Evolutionary conservation across 2,888 invertebrate genomes (phyloP).

Genomic region (Andrena marginata): DNA sequence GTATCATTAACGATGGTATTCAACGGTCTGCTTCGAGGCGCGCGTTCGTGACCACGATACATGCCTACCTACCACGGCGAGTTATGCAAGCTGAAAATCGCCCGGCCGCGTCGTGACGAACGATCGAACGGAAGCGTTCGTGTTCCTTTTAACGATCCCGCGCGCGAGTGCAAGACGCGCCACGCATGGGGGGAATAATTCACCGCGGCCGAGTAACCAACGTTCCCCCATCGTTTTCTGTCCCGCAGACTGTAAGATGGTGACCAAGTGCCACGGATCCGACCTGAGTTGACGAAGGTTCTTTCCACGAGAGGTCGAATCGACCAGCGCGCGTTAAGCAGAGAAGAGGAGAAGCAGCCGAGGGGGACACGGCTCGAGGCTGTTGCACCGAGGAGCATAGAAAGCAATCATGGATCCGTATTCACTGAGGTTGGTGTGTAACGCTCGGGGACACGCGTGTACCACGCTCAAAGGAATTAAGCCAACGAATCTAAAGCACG

Average conservation of each 20-base stretch:
- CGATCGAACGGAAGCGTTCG: conserved; percentile 2
- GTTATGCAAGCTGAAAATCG: conserved; percentile 35
- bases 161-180: background rate
- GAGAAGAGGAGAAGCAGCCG: conserved; percentile 3
- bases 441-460: background rate
- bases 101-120: background rate
- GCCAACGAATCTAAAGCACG: background rate
- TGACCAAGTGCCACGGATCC: conserved; percentile 45
- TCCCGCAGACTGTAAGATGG: conserved; percentile 66
- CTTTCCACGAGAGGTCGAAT: conserved; percentile 31
- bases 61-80: background rate
- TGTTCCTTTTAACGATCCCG: background rate
- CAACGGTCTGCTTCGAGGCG: conserved; percentile 25
- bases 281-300: conserved; percentile 64
- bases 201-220: background rate
- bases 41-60: conserved; percentile 5
- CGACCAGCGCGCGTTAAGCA: conserved; percentile 32
- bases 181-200: background rate
- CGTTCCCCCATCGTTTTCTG: background rate
- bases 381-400: conserved; percentile 9
- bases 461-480: background rate
- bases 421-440: conserved; percentile 78
- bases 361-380: background rate
- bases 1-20: conserved; percentile 46
- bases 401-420: conserved; percentile 79